A percentile compares a stretch with the other conserved stretches of the same genome.
Evolutionary conservation across 2,888 invertebrate species (phyloP).

Genomic region (Spilarctia lutea): DNA sequence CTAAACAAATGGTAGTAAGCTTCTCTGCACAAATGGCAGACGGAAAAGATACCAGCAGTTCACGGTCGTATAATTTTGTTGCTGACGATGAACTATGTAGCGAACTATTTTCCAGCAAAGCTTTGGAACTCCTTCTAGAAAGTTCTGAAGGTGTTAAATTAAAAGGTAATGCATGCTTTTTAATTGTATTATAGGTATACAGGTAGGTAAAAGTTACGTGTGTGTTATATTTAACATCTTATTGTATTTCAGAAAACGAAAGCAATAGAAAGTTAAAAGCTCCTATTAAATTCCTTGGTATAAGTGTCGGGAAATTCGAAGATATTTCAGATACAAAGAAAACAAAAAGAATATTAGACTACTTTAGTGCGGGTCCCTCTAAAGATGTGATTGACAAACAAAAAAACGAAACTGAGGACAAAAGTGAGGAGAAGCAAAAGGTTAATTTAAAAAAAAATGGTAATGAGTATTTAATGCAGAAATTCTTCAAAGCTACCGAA

Average conservation of each 20-base stretch:
- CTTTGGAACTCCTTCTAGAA: constrained; percentile 89
- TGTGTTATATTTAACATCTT: background rate
- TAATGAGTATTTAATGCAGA: constrained; percentile 70
- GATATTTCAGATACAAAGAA: constrained; percentile 83
- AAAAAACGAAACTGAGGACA: constrained; percentile 29
- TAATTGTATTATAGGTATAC: background rate
- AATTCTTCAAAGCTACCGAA: constrained; percentile 60
- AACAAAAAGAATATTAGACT: constrained; percentile 85
- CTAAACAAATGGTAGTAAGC: constrained; percentile 92
- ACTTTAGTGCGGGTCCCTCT: constrained; percentile 82
- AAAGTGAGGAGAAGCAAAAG: constrained; percentile 24
- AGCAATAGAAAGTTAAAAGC: constrained; percentile 75
- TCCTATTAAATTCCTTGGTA: constrained; percentile 89
- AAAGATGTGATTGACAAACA: constrained; percentile 53
- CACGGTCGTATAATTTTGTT: constrained; percentile 88
- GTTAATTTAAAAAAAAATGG: constrained; percentile 48
- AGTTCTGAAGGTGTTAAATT: constrained; percentile 78
- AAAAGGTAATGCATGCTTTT: constrained; percentile 60
- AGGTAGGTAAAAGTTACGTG: background rate
- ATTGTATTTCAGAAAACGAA: constrained; percentile 70
- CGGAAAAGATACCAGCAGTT: constrained; percentile 87
- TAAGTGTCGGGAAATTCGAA: constrained; percentile 94
- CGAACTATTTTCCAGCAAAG: constrained; percentile 88
- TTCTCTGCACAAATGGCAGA: constrained; percentile 87
- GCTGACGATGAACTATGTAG: constrained; percentile 88